Percentiles rank a stretch among this genome's conserved stretches.
Evolutionary conservation across 2,888 invertebrate genomes (phyloP).

Genomic region (Apomyelois bistriatella): DNA sequence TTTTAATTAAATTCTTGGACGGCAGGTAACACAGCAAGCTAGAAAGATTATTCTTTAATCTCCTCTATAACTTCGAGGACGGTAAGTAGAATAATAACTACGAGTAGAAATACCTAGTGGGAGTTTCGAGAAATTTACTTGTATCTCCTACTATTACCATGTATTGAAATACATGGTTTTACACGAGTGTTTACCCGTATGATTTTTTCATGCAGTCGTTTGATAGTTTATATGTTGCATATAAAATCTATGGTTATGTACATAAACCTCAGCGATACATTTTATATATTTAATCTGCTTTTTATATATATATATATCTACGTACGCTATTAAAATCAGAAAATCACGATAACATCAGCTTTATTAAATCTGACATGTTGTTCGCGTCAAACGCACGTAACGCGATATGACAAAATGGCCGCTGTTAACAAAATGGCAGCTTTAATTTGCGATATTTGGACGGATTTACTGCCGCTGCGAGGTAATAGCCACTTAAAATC

Average conservation of each 20-base stretch:
- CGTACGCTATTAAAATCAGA: no score
- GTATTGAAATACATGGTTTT: no score
- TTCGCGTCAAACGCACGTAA: not conserved
- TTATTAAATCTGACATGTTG: not conserved
- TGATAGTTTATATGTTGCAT: no score
- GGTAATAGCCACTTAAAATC: conserved; percentile 35
- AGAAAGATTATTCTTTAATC: conserved; percentile 5
- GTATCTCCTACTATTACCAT: no score
- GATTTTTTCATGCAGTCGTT: no score
- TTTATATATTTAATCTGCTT: no score
- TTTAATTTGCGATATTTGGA: conserved; percentile 31
- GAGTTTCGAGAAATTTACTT: no score
- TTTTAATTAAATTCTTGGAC: conserved; percentile 52
- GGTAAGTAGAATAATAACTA: not conserved
- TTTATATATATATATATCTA: no score
- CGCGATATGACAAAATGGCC: conserved; percentile 22
- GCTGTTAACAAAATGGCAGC: conserved; percentile 21
- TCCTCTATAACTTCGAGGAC: conserved; percentile 13
- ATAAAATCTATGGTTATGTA: no score
- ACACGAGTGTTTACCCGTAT: no score
- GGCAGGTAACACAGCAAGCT: not conserved
- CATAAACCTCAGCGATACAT: no score
- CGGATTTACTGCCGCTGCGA: conserved; percentile 33
- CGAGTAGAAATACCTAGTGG: no score
- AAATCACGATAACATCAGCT: not conserved